Evolutionary conservation across 2,113 vertebrate genomes (phyloP), one percentile per base, ranked within the genome.

Genomic region (Sterna hirundo): DNA sequence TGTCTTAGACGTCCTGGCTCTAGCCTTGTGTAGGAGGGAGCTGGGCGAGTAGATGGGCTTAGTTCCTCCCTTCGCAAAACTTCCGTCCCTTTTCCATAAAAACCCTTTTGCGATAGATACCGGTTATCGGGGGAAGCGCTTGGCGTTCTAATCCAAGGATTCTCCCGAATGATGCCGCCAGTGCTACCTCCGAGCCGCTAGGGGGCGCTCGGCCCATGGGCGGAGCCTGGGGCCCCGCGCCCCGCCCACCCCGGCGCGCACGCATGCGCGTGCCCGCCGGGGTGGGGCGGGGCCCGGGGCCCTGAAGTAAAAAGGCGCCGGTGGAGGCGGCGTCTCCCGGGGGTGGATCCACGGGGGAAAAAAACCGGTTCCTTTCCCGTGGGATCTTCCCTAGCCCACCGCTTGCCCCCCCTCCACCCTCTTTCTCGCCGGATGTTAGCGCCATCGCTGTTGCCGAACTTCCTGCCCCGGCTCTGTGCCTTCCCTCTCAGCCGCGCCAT

Each of bases 321-420:
- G 36, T 1, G 47, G 29, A 12, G 15, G 85, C 34, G 76, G 75
- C 4, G 84, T 5, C 22, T 21, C 26, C 1, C 12, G 34, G 55
- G 29, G 42, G 65, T 6, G 64, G 42, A 3, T 15, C 40, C 29
- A 5, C 19, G 61, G 36, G 40, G 40, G 23, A 9, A 27, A 29
- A 10, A 23, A 21, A 3, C 9, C 3, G 5, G 10, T 2, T 3
- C 3, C 4, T 32, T 7, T 36, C 26, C 66, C 10, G n/a, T n/a
- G 40, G 62, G 47, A 1, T 6, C 34, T 54, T 23, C 6, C 22
- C 3, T 6, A 9, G 2, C 7, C 32, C 5, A 1, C 32, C 2
- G 30, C 38, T 0, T 8, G 4, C 1, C 3, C 2, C 8, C 38
- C 38, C 38, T 38, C 38, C n/a, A 0, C 23, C 5, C 6, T 14